A percentile compares a stretch with the other conserved stretches of the same genome.
Conservation (phyloP, 2,113 vertebrate genomes). For the Pungitius pungitius region DNA sequence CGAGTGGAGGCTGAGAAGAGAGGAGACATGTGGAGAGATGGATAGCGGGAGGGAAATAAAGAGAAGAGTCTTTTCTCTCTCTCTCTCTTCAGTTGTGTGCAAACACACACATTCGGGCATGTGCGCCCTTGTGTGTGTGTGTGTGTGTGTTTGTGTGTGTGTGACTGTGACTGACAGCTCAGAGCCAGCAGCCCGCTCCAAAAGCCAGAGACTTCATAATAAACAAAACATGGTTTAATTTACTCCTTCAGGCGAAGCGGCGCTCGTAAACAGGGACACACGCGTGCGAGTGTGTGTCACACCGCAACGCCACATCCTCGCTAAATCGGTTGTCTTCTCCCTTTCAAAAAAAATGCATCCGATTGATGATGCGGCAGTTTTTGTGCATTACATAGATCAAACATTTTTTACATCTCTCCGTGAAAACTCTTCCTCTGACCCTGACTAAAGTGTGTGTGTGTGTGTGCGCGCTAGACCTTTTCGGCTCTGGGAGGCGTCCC, state of each 20-base stretch:
- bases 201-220: constrained; percentile 63
- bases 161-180: constrained; percentile 67
- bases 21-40: constrained; percentile 28
- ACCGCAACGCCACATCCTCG: constrained; percentile 22
- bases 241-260: constrained; percentile 53
- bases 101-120: background rate
- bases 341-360: too few species aligned
- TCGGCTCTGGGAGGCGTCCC: background rate
- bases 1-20: constrained; percentile 52
- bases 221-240: constrained; percentile 68
- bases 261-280: constrained; percentile 26
- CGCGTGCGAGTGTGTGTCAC: constrained; percentile 6
- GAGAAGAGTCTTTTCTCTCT: constrained; percentile 17
- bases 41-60: constrained; percentile 38
- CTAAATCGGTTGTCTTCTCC: background rate
- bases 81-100: background rate
- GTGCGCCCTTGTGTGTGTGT: constrained; percentile 31
- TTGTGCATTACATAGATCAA: background rate
- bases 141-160: background rate
- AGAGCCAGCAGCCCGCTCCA: constrained; percentile 49
- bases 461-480: background rate
- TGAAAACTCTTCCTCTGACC: background rate
- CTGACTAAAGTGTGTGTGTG: background rate
- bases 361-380: background rate
- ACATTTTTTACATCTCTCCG: background rate